Evolutionary conservation across 2,113 vertebrate species (phyloP).

Genomic region (Mesembrinibis cayennensis): DNA sequence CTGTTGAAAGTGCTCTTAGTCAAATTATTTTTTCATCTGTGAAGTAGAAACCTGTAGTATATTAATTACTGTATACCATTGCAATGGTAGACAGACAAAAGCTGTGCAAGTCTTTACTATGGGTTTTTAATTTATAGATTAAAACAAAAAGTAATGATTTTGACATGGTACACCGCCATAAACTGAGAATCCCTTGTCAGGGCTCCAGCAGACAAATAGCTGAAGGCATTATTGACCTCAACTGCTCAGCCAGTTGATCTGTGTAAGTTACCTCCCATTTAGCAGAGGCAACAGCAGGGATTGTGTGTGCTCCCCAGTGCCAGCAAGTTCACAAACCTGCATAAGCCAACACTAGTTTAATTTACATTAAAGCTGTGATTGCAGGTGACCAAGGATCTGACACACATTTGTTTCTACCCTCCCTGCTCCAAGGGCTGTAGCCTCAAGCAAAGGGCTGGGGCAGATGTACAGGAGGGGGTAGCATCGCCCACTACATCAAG

Average conservation of each 20-base stretch:
- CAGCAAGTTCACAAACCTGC: background rate
- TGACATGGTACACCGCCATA: conserved; percentile 34
- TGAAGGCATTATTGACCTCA: background rate
- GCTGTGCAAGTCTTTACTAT: background rate
- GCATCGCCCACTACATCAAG: too few species aligned
- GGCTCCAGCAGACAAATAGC: conserved; percentile 18
- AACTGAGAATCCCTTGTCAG: conserved; percentile 40
- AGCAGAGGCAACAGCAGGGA: background rate
- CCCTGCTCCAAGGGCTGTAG: background rate
- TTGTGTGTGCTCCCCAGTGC: background rate
- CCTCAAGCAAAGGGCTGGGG: background rate
- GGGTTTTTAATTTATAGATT: conserved; percentile 64
- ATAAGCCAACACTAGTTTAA: fast-evolving
- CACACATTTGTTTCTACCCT: background rate
- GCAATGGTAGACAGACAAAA: conserved; percentile 48
- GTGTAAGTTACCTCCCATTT: background rate
- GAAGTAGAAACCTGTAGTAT: conserved; percentile 63
- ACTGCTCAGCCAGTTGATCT: background rate
- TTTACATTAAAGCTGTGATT: background rate
- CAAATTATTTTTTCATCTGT: conserved; percentile 59
- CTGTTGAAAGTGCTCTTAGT: conserved; percentile 65
- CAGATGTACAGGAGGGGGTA: background rate
- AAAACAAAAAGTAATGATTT: conserved; percentile 67
- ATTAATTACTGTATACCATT: conserved; percentile 68
- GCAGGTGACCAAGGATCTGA: background rate